Evolutionary conservation across 2,888 invertebrate species (phyloP).

Genomic region (Chaitophorus viminalis): DNA sequence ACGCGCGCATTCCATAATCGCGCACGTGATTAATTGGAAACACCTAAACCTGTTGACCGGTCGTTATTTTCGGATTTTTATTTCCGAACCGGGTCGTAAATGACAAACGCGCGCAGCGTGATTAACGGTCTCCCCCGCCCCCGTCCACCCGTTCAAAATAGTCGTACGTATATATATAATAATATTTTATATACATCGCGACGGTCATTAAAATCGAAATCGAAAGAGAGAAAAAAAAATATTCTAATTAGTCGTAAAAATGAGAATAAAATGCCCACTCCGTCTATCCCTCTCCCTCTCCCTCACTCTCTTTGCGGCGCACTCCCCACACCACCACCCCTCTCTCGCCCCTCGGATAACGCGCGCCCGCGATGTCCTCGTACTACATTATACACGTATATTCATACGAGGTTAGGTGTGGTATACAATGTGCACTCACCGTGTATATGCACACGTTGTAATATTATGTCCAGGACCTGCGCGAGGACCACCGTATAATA

Average conservation of each 20-base stretch:
- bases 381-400: neutral
- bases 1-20: neutral
- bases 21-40: slow-evolving; percentile 37
- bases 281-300: too few species aligned
- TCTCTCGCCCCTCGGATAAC: neutral
- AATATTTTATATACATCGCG: neutral
- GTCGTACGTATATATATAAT: neutral
- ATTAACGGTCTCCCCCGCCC: slow-evolving; percentile 25
- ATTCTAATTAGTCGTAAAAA: slow-evolving; percentile 57
- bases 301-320: neutral
- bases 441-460: too few species aligned
- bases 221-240: neutral
- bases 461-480: too few species aligned
- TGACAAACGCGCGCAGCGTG: slow-evolving; percentile 33
- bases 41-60: slow-evolving; percentile 20
- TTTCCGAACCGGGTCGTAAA: slow-evolving; percentile 54
- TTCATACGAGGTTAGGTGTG: neutral
- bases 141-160: neutral
- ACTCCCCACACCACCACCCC: neutral
- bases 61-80: slow-evolving; percentile 52
- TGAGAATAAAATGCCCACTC: slow-evolving; percentile 23
- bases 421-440: too few species aligned
- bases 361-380: neutral
- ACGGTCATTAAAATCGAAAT: slow-evolving; percentile 5
- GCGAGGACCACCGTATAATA: neutral